Percentiles rank a stretch among this genome's conserved stretches.
Conservation (phyloP, 2,888 invertebrate species). For the Lasioglossum figueresi region DNA sequence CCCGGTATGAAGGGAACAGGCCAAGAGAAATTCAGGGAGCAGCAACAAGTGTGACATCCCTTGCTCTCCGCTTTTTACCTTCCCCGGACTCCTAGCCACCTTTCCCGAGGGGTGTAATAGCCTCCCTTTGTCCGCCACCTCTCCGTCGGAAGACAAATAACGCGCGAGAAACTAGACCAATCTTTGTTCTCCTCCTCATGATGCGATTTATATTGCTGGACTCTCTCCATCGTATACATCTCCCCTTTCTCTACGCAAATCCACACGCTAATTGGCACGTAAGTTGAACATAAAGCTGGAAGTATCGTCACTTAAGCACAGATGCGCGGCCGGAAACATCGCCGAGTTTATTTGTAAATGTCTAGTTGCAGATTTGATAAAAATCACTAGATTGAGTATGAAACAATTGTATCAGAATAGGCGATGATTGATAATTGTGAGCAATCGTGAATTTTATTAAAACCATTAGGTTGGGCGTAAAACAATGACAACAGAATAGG, state of each 20-base stretch:
- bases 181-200: background rate
- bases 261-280: background rate
- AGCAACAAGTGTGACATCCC: constrained; percentile 76
- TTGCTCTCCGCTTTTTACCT: constrained; percentile 68
- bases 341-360: background rate
- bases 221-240: background rate
- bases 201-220: background rate
- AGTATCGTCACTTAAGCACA: background rate
- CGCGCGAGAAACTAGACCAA: constrained; percentile 8
- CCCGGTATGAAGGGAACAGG: constrained; percentile 40
- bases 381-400: too few relatives aligned
- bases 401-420: too few relatives aligned
- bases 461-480: too few relatives aligned
- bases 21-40: constrained; percentile 64
- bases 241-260: background rate
- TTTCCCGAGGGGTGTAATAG: constrained; percentile 54
- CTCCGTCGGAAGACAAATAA: constrained; percentile 49
- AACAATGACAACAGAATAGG: too few relatives aligned
- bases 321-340: too few relatives aligned
- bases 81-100: constrained; percentile 56
- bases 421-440: too few relatives aligned
- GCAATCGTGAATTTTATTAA: too few relatives aligned
- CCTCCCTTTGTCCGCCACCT: constrained; percentile 50
- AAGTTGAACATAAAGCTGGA: background rate
- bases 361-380: too few relatives aligned